phyloP scores from a whole-genome alignment of 2,888 invertebrate genomes.

The Melanostoma mellinum region DNA sequence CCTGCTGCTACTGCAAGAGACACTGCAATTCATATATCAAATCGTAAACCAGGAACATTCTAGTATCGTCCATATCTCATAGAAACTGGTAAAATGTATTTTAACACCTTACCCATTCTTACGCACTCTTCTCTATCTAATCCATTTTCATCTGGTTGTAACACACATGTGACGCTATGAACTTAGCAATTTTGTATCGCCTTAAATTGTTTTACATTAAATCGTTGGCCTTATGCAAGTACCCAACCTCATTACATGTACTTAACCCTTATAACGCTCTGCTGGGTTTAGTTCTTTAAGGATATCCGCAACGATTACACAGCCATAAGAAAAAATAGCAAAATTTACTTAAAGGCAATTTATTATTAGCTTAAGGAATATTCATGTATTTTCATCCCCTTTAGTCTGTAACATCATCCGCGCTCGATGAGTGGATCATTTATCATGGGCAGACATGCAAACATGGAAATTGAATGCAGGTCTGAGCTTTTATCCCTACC shows the following conservation, averaged over 20 bases:
- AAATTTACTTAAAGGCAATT: slow-evolving; percentile 41
- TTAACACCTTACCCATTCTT: not conserved
- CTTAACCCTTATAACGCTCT: slow-evolving; percentile 41
- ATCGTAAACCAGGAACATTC: slow-evolving; percentile 13
- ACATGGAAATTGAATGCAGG: slow-evolving; percentile 62
- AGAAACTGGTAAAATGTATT: slow-evolving; percentile 5
- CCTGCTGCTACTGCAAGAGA: slow-evolving; percentile 30
- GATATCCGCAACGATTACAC: slow-evolving; percentile 44
- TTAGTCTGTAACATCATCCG: slow-evolving; percentile 32
- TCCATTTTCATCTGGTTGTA: slow-evolving; percentile 6
- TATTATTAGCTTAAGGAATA: slow-evolving; percentile 61
- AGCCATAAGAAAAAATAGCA: not conserved
- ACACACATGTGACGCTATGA: slow-evolving; percentile 21
- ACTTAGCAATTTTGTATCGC: not conserved
- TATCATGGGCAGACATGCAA: slow-evolving; percentile 59
- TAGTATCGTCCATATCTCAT: slow-evolving; percentile 17
- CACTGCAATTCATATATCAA: slow-evolving; percentile 36
- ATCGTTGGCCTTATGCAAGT: slow-evolving; percentile 35
- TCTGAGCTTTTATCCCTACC: slow-evolving; percentile 51
- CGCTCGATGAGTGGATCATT: slow-evolving; percentile 31
- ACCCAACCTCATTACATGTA: slow-evolving; percentile 47
- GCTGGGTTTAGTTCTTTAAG: slow-evolving; percentile 11
- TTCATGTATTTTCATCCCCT: slow-evolving; percentile 40
- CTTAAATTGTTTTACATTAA: slow-evolving; percentile 5
- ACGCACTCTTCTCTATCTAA: slow-evolving; percentile 4